Base-by-base conservation (phyloP, 2,888 invertebrate genomes). In the Heliothis peltigera region DNA sequence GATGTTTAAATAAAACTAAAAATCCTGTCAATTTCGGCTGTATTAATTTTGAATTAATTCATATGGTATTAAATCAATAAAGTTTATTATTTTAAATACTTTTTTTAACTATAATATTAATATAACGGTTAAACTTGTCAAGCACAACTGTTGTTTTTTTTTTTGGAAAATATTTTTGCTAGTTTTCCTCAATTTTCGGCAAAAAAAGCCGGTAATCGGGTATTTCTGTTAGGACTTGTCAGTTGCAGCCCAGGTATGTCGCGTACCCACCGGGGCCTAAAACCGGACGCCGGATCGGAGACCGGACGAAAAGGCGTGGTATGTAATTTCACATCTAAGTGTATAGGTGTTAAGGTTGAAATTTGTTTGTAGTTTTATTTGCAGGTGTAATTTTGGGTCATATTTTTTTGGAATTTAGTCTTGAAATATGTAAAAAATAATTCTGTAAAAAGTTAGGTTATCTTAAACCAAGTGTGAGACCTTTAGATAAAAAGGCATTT, bases 211-310 rank as follows among this genome's bases (percentile, higher is more conserved):
- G 69, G 64, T 71, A 74, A 74, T 71, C 58, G 57, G 32, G 71
- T 72, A 47, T 72, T 69, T 74, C 63, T 68, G 68, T 60, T 58
- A 75, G 64, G 61, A 51, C 63, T 61, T 79, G 53, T 63, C 54
- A 76, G 76, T 76, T 71, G 53, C 66, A 59, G 60, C 62, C 62
- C 65, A 54, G 55, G 66, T 69, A 28, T 48, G 2, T 17, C 64
- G 55, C 32, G 66, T 43, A 47, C 72, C 72, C 71, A 63, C 63
- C 52, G 73, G 58, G 44, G 57, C 53, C 69, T 49, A 42, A 72
- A 46, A 25, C 52, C 28, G 76, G 58, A 51, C 61, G n/a, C 12
- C 4, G 12, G 68, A 51, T 18, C 8, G 39, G 12, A 57, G 47
- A 47, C 65, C 54, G 68, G 71, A 60, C 18, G 25, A 43, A 35